These are phyloP conservation scores for Pseudochirops corinnae DNA, from an alignment of 2,797 vertebrate genomes.

Conservation along the genomic window DNA sequence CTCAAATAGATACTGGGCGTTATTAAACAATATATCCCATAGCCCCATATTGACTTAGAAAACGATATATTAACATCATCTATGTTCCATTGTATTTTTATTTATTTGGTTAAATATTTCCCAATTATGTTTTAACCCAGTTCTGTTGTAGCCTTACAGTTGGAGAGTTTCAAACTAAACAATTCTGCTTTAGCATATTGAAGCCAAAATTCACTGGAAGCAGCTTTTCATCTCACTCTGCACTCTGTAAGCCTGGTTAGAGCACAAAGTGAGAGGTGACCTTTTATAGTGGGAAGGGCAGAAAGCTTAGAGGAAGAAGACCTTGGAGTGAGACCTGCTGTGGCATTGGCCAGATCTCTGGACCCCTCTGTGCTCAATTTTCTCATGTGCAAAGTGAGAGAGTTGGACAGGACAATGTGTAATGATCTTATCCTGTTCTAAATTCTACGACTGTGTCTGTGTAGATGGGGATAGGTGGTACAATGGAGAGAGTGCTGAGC, in stretches of 20 bases:
- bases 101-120: no score
- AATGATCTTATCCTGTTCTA: not conserved
- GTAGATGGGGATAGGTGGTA: not conserved
- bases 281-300: not conserved
- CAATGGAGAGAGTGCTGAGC: not conserved
- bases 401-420: no score
- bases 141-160: no score
- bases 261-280: not conserved
- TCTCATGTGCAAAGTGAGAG: not conserved
- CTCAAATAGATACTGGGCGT: not conserved
- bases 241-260: not conserved
- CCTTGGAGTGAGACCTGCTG: not conserved
- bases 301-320: not conserved
- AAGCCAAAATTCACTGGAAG: not conserved
- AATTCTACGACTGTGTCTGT: not conserved
- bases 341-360: not conserved
- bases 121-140: no score
- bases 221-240: not conserved
- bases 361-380: not conserved
- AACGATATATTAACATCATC: not conserved
- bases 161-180: not conserved
- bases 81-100: not conserved
- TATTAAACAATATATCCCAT: not conserved
- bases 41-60: not conserved
- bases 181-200: not conserved